Base-by-base conservation (phyloP, 2,113 vertebrate species). In the Bujurquina vittata region DNA sequence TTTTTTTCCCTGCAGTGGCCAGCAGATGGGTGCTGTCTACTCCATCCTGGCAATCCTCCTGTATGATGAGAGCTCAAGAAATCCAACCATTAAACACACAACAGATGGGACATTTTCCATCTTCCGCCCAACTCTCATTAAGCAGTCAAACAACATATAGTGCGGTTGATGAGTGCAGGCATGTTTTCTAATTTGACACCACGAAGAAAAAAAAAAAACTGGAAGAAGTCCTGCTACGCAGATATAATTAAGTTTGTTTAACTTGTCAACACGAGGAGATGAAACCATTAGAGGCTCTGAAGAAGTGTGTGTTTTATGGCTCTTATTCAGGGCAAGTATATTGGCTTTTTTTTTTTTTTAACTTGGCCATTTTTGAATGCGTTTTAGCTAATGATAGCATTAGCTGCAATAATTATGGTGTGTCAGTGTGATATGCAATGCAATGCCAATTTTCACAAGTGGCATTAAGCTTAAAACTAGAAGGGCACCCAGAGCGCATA, bases 11-110 rank as follows among this genome's bases (percentile, higher is more conserved):
- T 52, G 87, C 92, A 89, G 86, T 89, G 90, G 75, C 89, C 89
- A 90, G 91, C 93, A 94, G 93, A 95, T 95, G 92, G 93, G 86
- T 75, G 87, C 89, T 94, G 90, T 94, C 92, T 91, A 85, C 90
- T 90, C 69, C 84, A 72, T 89, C 77, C 88, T 87, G 85, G 87
- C 89, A 40, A 74, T 73, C 69, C 18, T 22, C 61, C 79, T 79
- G 73, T 73, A 77, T 54, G 86, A 90, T 83, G 81, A 78, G 80
- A 89, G 87, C 90, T 84, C 79, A 81, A 75, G 80, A 93, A 72
- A 92, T 85, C 83, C 81, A 84, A 88, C 85, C 90, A 91, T 93
- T 92, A 92, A 90, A 93, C 81, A 84, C 91, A 81, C 86, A 86
- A 74, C 93, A 94, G 94, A 95, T 93, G 94, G 91, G 82, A 83